phyloP scores from a whole-genome alignment of 2,888 invertebrate genomes.

The Unio pictorum region DNA sequence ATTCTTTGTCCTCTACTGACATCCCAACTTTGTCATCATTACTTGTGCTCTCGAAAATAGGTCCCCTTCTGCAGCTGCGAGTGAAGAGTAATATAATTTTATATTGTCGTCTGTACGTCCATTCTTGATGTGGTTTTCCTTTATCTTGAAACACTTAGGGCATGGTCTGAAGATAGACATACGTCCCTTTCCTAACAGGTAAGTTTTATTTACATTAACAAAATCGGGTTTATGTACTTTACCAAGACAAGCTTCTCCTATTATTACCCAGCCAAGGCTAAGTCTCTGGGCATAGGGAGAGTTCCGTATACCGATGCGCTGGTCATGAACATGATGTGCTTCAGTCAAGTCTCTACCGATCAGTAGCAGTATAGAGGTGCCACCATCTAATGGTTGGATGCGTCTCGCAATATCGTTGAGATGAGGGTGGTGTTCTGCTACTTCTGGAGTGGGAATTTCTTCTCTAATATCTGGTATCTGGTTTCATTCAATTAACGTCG shows the following conservation, averaged over 20 bases:
- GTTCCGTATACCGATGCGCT: constrained; percentile 12
- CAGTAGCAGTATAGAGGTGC: constrained; percentile 17
- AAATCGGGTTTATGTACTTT: constrained; percentile 15
- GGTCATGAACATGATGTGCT: constrained; percentile 25
- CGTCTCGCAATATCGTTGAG: not conserved
- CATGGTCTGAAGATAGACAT: constrained; percentile 11
- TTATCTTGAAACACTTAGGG: constrained; percentile 4
- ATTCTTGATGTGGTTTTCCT: not conserved
- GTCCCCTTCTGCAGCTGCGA: not conserved
- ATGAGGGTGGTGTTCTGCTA: too few relatives aligned
- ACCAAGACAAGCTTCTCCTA: constrained; percentile 30
- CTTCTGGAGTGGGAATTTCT: too few relatives aligned
- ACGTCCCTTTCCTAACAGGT: constrained; percentile 6
- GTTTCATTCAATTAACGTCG: too few relatives aligned
- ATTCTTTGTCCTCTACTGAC: constrained; percentile 14
- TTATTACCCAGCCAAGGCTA: constrained; percentile 17
- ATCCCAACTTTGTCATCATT: constrained; percentile 6
- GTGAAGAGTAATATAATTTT: too few relatives aligned
- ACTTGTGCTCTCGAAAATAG: constrained; percentile 6
- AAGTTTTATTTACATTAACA: constrained; percentile 16
- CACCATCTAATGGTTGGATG: constrained; percentile 10
- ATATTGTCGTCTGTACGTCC: too few relatives aligned
- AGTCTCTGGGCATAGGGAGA: constrained; percentile 20
- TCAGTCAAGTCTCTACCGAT: constrained; percentile 16
- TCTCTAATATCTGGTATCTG: too few relatives aligned